Evolutionary conservation across 2,888 invertebrate species (phyloP), one percentile per base, ranked within the genome.

Genomic region (Drosophila incognita): DNA sequence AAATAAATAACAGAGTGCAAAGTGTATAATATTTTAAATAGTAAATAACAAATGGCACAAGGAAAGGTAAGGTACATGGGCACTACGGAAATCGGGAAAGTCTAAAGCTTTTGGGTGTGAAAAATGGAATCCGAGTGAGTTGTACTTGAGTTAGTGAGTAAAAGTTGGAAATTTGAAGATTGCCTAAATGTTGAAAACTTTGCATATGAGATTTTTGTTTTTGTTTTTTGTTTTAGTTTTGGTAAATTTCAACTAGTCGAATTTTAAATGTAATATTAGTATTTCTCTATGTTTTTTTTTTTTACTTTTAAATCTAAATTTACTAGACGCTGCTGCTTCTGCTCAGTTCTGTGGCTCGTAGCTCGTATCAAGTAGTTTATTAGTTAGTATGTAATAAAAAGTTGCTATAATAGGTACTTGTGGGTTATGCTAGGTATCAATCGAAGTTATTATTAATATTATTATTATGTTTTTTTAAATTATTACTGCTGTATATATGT

Each of bases 321-420:
- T 75, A 71, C 78, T 71, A 76, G 68, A 80, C 62, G 71, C 76
- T 71, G 76, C 78, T 80, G 76, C 72, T 69, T 78, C 84, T 76
- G 85, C 87, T 84, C 84, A 84, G 84, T 84, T 84, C 84, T 84
- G 89, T 89, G 84, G 84, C 89, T 89, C 87, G 76, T 89, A 87
- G 83, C 87, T 89, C 82, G 68, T 89, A 89, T 84, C 74, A 89
- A 84, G 81, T 86, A 85, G 67, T 69, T 79, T 70, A 38, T 54
- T 36, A 54, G 36, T 70, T 77, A 79, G 77, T 89, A 84, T 69
- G 74, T 89, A 87, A 87, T 89, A 89, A 84, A 89, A 88, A 81
- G 84, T 87, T 87, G 64, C 73, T 68, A 82, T 83, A 74, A 73
- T 89, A 84, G 89, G 83, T 84, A 84, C 83, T 87, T 83, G 84